Conservation (phyloP, 2,888 invertebrate species). For the Drosophila prolongata region DNA sequence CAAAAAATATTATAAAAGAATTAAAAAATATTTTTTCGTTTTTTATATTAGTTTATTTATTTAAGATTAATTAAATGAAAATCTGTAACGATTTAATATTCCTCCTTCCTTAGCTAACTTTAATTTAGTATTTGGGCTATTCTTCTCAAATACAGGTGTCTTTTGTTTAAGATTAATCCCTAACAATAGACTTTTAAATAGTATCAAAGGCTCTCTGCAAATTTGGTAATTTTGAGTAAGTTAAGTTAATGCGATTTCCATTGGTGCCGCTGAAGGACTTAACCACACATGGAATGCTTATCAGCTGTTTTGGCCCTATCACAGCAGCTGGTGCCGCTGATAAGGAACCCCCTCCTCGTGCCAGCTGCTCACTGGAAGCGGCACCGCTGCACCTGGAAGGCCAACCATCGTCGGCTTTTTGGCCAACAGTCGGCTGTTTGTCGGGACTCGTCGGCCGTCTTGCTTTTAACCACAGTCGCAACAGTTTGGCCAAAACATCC, state of each 20-base stretch:
- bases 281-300: conserved; percentile 1
- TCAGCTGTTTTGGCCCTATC: conserved; percentile 60
- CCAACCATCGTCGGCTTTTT: conserved; percentile 4
- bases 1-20: too few species aligned
- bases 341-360: conserved; percentile 33
- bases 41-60: too few species aligned
- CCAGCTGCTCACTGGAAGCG: conserved; percentile 52
- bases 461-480: conserved; percentile 50
- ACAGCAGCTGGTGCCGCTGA: conserved; percentile 60
- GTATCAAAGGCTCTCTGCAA: too few species aligned
- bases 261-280: not conserved
- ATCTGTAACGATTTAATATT: too few species aligned
- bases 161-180: too few species aligned
- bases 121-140: too few species aligned
- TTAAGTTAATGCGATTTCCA: not conserved
- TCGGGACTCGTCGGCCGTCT: conserved; percentile 31
- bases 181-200: too few species aligned
- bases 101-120: too few species aligned
- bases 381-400: conserved; percentile 66
- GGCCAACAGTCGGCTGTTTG: conserved; percentile 24
- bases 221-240: too few species aligned
- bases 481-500: conserved; percentile 64
- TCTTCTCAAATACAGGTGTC: too few species aligned
- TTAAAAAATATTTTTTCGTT: not conserved
- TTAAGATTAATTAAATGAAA: not conserved